Conservation (phyloP, 2,888 invertebrate genomes). For the Eupithecia centaureata region DNA sequence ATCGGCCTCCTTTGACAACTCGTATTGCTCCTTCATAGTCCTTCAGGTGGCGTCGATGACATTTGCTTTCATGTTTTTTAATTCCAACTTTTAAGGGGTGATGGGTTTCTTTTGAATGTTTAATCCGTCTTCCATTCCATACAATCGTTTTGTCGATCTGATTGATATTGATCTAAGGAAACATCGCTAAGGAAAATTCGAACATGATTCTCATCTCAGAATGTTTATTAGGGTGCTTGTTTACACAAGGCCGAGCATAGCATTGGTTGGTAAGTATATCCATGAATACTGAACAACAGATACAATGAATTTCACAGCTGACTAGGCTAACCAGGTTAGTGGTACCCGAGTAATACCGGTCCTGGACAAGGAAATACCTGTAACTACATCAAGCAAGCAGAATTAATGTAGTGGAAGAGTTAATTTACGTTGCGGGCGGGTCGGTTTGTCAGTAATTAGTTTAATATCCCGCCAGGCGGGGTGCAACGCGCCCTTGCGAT, state of each 20-base stretch:
- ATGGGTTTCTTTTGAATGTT: conserved; percentile 42
- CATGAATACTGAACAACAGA: not conserved
- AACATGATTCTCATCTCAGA: not conserved
- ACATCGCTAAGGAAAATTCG: not conserved
- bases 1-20: conserved; percentile 67
- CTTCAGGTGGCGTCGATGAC: conserved; percentile 59
- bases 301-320: conserved; percentile 13
- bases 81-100: conserved; percentile 52
- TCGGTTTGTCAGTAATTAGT: conserved; percentile 77
- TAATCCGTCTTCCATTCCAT: conserved; percentile 42
- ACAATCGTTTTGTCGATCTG: conserved; percentile 12
- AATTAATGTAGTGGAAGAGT: conserved; percentile 67
- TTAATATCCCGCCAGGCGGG: conserved; percentile 61
- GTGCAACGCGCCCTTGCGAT: conserved; percentile 52
- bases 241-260: not conserved
- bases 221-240: not conserved
- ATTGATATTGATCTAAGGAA: conserved; percentile 20
- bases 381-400: conserved; percentile 33
- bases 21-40: conserved; percentile 65
- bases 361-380: conserved; percentile 34
- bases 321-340: conserved; percentile 18
- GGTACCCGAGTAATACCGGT: conserved; percentile 21
- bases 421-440: conserved; percentile 64
- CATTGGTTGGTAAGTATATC: not conserved
- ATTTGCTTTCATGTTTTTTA: conserved; percentile 64